Evolutionary conservation across 2,888 invertebrate species (phyloP).

Genomic region (Ennomos fuscantarius): DNA sequence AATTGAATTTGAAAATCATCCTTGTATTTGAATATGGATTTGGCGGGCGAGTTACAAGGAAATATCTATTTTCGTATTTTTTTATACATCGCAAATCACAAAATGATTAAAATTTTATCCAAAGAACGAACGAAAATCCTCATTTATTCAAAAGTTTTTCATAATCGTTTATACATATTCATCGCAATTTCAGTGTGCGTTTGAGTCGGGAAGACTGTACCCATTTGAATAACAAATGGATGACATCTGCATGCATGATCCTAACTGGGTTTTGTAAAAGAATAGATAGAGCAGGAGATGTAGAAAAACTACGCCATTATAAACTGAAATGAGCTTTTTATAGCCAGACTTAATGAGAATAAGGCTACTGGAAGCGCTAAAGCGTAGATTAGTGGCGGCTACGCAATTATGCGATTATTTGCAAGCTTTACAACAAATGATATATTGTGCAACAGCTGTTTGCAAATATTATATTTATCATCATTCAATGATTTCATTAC

Average conservation of each 20-base stretch:
- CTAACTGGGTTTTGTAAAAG: slow-evolving; percentile 61
- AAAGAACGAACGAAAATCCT: slow-evolving; percentile 15
- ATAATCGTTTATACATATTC: slow-evolving; percentile 83
- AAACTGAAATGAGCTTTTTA: slow-evolving; percentile 27
- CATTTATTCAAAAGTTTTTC: slow-evolving; percentile 71
- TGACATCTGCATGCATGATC: slow-evolving; percentile 80
- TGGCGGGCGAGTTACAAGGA: too few species aligned
- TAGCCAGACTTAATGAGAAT: too few species aligned
- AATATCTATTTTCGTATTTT: too few species aligned
- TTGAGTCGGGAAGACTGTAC: slow-evolving; percentile 68
- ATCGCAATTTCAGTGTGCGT: slow-evolving; percentile 74
- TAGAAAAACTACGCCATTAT: slow-evolving; percentile 12
- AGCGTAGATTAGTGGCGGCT: background rate
- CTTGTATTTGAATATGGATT: too few species aligned
- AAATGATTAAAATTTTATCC: slow-evolving; percentile 10
- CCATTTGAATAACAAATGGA: slow-evolving; percentile 83
- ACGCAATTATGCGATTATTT: background rate
- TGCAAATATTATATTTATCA: too few species aligned
- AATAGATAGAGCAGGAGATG: slow-evolving; percentile 30
- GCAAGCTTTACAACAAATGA: too few species aligned
- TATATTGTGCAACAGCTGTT: too few species aligned
- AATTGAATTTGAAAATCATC: too few species aligned
- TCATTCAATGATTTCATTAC: too few species aligned
- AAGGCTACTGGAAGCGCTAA: too few species aligned
- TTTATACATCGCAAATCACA: background rate